A percentile compares a stretch with the other conserved stretches of the same genome.
Evolutionary conservation across 2,113 vertebrate species (phyloP).

Genomic region (Nothoprocta pentlandii): DNA sequence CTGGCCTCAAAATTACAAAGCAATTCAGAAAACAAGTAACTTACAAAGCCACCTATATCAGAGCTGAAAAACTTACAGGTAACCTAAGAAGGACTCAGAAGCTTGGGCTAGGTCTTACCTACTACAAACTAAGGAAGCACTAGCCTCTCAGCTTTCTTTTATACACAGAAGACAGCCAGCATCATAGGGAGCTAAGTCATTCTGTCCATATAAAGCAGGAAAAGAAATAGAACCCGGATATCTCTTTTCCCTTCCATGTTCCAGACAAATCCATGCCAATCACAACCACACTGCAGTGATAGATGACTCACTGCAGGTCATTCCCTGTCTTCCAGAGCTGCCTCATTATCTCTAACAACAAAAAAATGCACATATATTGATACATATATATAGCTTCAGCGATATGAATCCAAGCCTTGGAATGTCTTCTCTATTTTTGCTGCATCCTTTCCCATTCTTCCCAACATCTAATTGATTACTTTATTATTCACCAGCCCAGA

Average conservation of each 20-base stretch:
- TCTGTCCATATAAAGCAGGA: background rate
- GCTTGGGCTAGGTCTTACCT: background rate
- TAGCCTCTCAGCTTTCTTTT: background rate
- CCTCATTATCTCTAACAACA: background rate
- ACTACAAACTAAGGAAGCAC: background rate
- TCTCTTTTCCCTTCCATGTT: background rate
- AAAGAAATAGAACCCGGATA: background rate
- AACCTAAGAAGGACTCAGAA: background rate
- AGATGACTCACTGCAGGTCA: background rate
- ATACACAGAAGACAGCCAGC: background rate
- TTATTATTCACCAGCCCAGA: background rate
- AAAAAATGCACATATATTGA: background rate
- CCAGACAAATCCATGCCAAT: background rate
- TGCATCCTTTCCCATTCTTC: background rate
- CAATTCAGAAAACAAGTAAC: background rate
- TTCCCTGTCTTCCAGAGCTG: background rate
- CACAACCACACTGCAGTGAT: background rate
- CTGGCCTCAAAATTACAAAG: background rate
- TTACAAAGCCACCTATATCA: background rate
- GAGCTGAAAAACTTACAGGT: background rate
- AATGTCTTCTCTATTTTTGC: background rate
- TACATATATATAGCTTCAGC: background rate
- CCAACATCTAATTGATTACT: background rate
- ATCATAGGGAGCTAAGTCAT: background rate
- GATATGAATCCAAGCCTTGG: background rate